Evolutionary conservation across 2,888 invertebrate genomes (phyloP).

Genomic region (Lasius platythorax): DNA sequence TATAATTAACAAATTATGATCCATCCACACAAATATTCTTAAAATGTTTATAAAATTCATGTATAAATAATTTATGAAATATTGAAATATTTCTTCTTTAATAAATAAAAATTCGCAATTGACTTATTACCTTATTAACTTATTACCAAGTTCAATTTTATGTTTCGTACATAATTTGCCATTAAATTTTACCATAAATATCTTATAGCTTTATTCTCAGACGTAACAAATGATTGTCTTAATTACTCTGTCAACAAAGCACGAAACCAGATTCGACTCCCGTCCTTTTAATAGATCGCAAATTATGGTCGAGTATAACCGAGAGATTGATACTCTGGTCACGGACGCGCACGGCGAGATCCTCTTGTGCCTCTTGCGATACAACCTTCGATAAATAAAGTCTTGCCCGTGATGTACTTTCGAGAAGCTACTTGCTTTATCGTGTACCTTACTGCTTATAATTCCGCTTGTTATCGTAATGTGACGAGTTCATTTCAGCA

Average conservation of each 20-base stretch:
- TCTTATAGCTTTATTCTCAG: background rate
- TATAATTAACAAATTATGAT: background rate
- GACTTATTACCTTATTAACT: background rate
- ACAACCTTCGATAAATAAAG: constrained; percentile 46
- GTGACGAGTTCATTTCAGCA: constrained; percentile 44
- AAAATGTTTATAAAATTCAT: background rate
- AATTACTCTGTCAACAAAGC: background rate
- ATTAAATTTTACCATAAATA: background rate
- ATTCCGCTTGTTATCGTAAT: constrained; percentile 53
- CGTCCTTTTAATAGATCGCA: constrained; percentile 3
- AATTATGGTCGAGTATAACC: constrained; percentile 15
- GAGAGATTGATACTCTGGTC: constrained; percentile 38
- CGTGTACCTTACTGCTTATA: constrained; percentile 39
- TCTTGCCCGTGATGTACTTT: constrained; percentile 15
- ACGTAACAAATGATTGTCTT: background rate
- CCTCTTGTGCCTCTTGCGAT: constrained; percentile 22
- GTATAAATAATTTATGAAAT: background rate
- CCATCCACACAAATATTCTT: background rate
- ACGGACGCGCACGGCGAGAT: constrained; percentile 12
- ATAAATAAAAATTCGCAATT: background rate
- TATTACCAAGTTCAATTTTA: background rate
- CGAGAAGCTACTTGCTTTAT: constrained; percentile 46
- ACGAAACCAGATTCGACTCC: background rate
- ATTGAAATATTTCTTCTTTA: background rate
- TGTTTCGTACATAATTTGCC: background rate